Percentiles rank a stretch among this genome's conserved stretches.
Conservation (phyloP, 2,113 vertebrate genomes). For the Paratilapia polleni region DNA sequence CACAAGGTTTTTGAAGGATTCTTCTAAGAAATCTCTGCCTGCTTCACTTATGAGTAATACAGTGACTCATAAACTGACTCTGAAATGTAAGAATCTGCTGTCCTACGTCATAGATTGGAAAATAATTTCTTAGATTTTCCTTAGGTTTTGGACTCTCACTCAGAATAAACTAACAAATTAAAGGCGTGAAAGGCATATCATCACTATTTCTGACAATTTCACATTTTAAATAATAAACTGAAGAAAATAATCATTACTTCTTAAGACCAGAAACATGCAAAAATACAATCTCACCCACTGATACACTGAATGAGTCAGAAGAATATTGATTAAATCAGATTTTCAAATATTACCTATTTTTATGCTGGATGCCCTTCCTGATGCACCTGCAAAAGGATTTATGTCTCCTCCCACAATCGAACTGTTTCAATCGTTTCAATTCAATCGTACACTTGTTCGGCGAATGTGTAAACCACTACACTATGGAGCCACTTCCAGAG, state of each 20-base stretch:
- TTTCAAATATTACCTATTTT: neutral
- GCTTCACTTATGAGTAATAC: neutral
- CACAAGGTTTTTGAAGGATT: neutral
- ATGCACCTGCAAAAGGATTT: no score
- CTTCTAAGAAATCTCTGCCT: neutral
- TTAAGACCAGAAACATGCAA: neutral
- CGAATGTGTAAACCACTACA: no score
- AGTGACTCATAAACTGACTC: neutral
- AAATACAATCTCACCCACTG: neutral
- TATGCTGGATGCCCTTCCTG: no score
- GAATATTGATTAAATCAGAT: fast-evolving
- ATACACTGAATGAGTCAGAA: neutral
- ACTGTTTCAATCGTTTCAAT: no score
- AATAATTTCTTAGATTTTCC: neutral
- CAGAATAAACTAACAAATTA: neutral
- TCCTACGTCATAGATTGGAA: neutral
- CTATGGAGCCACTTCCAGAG: neutral
- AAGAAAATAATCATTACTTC: neutral
- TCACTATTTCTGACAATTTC: no score
- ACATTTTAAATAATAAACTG: no score
- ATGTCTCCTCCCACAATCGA: no score
- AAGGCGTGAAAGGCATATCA: neutral
- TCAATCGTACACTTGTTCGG: no score
- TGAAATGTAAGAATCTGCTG: neutral
- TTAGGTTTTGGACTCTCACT: neutral